Evolutionary conservation across 2,113 vertebrate genomes (phyloP), one percentile per base, ranked within the genome.

Genomic region (Reinhardtius hippoglossoides): DNA sequence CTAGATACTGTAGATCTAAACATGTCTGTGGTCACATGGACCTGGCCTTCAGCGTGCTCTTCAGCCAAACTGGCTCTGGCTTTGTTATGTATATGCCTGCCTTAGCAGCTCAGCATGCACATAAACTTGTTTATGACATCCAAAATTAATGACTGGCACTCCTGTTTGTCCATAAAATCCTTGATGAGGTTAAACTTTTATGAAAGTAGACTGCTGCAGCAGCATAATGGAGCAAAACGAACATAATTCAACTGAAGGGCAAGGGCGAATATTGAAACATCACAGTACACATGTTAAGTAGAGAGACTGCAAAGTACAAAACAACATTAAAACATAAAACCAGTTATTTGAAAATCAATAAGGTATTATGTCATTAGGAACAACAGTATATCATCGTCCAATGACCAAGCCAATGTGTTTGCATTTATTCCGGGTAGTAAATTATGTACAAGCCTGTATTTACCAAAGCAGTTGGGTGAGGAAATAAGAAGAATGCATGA

Each of bases 11-110:
- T 50, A 61, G 81, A 86, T 83, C 48, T 66, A 83, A 88, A 88
- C 78, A 83, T 46, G 80, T 81, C 67, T 87, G 76, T 75, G 87
- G 81, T 86, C 77, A 80, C 72, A 73, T 58, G 75, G 77, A 79
- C 77, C 69, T 71, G 76, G 75, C 81, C 90, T 90, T 91, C 89
- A 83, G 42, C 59, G 2, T 18, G 54, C 67, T 66, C 40, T 65
- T 52, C 5, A 9, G 46, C 61, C 46, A 77, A 61, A 76, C 23
- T 16, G 77, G 24, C 68, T 81, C 52, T 59, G 48, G 42, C 35
- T 71, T 63, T 48, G 44, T 67, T n/a, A 23, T 26, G 12, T 24
- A 5, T 16, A 5, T 16, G 31, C 35, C 37, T 66, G 5, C 7
- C 20, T 52, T 24, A 42, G 13, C 57, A 23, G 71, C 59, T 9